Conservation (phyloP, 2,797 vertebrate species). For the Ciconia nigra region DNA sequence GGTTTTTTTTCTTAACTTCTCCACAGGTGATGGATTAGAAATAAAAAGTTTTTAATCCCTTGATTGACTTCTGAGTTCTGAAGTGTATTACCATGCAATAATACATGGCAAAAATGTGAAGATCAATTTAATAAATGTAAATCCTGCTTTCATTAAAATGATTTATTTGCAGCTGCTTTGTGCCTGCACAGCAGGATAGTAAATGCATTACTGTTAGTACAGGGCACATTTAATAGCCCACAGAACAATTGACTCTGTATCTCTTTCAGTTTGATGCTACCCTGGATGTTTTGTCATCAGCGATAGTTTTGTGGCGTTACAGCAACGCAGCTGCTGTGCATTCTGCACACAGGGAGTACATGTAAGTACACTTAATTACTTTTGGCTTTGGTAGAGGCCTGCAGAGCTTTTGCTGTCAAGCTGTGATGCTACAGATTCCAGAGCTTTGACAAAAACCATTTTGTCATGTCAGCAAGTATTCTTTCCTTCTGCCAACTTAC, state of each 20-base stretch:
- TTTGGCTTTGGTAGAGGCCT: neutral
- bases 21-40: neutral
- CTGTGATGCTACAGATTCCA: neutral
- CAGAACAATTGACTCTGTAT: conserved; percentile 4
- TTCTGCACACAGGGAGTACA: conserved; percentile 94
- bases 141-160: neutral
- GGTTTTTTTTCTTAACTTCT: neutral
- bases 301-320: conserved; percentile 98
- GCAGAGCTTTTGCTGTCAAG: neutral
- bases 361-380: conserved; percentile 81
- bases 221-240: neutral
- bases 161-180: neutral
- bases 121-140: neutral
- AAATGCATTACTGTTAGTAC: neutral
- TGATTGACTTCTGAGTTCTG: neutral
- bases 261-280: conserved; percentile 90
- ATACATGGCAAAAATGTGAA: neutral
- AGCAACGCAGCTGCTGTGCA: conserved; percentile 95
- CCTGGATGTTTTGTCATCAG: conserved; percentile 92
- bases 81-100: neutral
- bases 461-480: neutral
- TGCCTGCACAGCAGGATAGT: neutral
- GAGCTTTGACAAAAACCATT: neutral
- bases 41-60: neutral
- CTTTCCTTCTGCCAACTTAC: neutral